These are phyloP conservation scores for Microvelia longipes DNA, from an alignment of 1,140 invertebrate genomes.

Conservation along the genomic window DNA sequence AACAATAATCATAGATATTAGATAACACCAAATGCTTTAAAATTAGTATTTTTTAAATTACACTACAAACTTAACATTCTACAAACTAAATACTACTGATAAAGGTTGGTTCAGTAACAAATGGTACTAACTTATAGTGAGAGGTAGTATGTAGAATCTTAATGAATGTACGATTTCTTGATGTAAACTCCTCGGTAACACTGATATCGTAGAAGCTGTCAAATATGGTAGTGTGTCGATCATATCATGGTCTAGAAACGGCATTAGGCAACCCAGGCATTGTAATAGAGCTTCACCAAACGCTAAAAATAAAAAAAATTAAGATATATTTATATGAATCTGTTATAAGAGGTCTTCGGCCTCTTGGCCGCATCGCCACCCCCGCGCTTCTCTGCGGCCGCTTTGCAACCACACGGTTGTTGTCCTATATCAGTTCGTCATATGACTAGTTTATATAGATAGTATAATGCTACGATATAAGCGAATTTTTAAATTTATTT, in stretches of 20 bases:
- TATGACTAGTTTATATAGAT: no score
- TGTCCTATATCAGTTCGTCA: no score
- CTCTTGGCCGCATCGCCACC: no score
- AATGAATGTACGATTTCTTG: conserved; percentile 89
- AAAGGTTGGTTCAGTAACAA: no score
- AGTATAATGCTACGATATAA: no score
- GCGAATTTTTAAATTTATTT: no score
- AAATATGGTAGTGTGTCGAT: conserved; percentile 90
- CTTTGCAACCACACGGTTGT: no score
- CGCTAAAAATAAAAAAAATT: conserved; percentile 39
- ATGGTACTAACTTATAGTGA: conserved; percentile 73
- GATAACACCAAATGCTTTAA: background rate
- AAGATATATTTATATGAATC: background rate
- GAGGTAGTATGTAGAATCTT: conserved; percentile 91
- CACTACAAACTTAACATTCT: no score
- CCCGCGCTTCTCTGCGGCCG: no score
- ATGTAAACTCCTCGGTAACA: conserved; percentile 77
- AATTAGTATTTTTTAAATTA: background rate
- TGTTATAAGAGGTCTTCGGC: conserved; percentile 4
- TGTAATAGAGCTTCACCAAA: conserved; percentile 83
- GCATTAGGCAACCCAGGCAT: conserved; percentile 78
- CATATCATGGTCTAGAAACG: conserved; percentile 89
- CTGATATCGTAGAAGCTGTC: conserved; percentile 80
- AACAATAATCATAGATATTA: no score
- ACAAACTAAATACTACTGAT: no score